phyloP scores from a whole-genome alignment of 2,888 invertebrate species.

The Watsonalla cultraria region DNA sequence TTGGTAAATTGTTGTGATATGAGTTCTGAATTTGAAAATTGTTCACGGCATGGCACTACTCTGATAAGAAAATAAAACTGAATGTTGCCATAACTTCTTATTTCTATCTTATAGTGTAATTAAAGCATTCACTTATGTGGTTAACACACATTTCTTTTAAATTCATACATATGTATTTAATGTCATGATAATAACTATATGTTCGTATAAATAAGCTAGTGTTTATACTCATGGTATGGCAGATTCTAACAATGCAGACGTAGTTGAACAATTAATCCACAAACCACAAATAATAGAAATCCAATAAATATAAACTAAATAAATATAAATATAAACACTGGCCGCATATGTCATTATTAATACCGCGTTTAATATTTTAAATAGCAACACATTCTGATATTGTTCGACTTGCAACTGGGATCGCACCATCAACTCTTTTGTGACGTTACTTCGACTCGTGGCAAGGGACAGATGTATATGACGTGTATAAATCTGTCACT shows the following conservation, averaged over 20 bases:
- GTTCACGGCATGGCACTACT: conserved; percentile 47
- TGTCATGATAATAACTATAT: conserved; percentile 15
- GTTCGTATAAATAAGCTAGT: conserved; percentile 21
- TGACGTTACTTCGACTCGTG: no score
- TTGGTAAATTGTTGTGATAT: no score
- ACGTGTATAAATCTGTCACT: no score
- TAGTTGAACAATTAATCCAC: neutral
- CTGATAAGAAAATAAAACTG: conserved; percentile 38
- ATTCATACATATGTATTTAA: conserved; percentile 23
- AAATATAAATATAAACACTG: no score
- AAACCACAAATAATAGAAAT: no score
- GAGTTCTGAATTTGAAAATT: conserved; percentile 9
- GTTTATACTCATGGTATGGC: conserved; percentile 32
- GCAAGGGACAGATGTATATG: no score
- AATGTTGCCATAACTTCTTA: conserved; percentile 31
- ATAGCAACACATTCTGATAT: no score
- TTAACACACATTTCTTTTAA: conserved; percentile 44
- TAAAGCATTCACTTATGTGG: conserved; percentile 72
- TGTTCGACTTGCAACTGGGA: no score
- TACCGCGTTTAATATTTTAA: no score
- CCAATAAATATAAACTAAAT: no score
- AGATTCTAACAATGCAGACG: conserved; percentile 26
- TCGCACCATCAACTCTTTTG: no score
- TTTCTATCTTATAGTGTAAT: conserved; percentile 70
- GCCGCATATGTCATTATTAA: no score